Conservation (phyloP, 2,888 invertebrate genomes). For the Osedax fenrisi region DNA sequence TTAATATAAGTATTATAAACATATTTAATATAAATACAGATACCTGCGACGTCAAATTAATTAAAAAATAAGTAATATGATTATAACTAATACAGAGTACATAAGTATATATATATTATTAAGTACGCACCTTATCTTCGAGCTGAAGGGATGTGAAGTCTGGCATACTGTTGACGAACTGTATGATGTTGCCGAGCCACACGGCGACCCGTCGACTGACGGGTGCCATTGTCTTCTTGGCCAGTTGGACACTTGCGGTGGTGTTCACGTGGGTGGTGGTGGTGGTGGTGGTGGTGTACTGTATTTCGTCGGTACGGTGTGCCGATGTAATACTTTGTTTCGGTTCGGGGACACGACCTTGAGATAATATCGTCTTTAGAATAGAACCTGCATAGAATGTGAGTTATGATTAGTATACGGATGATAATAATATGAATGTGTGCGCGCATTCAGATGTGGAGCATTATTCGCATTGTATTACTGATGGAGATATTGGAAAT, state of each 20-base stretch:
- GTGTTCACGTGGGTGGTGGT: neutral
- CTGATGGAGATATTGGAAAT: too few species aligned
- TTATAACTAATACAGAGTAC: too few species aligned
- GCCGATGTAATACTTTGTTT: neutral
- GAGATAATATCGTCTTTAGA: neutral
- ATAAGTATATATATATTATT: too few species aligned
- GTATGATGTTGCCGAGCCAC: constrained; percentile 45
- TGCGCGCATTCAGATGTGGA: too few species aligned
- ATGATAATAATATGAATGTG: too few species aligned
- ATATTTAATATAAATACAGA: too few species aligned
- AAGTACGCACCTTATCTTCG: constrained; percentile 43
- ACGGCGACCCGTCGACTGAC: constrained; percentile 46
- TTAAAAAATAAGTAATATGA: too few species aligned
- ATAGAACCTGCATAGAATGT: constrained; percentile 1
- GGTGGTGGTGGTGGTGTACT: neutral
- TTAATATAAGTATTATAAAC: too few species aligned
- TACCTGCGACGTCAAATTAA: too few species aligned
- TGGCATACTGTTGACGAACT: constrained; percentile 44
- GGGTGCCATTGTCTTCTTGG: constrained; percentile 48
- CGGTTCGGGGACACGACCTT: neutral
- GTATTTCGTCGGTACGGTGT: neutral
- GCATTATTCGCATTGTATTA: too few species aligned
- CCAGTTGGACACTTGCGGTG: too few species aligned
- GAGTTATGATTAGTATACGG: too few species aligned
- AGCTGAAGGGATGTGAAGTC: constrained; percentile 43